A percentile compares a stretch with the other conserved stretches of the same genome.
These are phyloP conservation scores for Diloba caeruleocephala DNA, from an alignment of 2,888 invertebrate species.

Conservation along the genomic window DNA sequence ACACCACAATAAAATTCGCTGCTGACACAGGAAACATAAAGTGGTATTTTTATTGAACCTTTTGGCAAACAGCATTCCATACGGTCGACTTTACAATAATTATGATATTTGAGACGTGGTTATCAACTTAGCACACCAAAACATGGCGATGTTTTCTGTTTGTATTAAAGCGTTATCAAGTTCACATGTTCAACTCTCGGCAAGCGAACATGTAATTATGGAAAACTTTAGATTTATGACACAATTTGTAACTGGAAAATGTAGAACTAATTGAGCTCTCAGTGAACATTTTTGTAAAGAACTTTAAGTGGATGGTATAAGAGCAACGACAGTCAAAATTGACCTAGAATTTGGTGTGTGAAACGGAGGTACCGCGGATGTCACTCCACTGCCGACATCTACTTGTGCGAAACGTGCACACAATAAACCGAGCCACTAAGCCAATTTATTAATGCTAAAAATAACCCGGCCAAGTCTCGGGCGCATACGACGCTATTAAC, in stretches of 20 bases:
- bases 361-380: slow-evolving; percentile 62
- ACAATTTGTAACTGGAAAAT: slow-evolving; percentile 17
- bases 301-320: slow-evolving; percentile 59
- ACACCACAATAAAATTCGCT: slow-evolving; percentile 82
- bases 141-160: slow-evolving; percentile 34
- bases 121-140: slow-evolving; percentile 49
- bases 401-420: slow-evolving; percentile 82
- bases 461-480: slow-evolving; percentile 84
- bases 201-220: slow-evolving; percentile 18
- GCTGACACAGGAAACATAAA: slow-evolving; percentile 86
- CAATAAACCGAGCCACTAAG: slow-evolving; percentile 86
- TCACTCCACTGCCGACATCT: slow-evolving; percentile 64
- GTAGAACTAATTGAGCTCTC: slow-evolving; percentile 32
- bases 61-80: slow-evolving; percentile 81
- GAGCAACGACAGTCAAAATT: slow-evolving; percentile 66
- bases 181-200: slow-evolving; percentile 6
- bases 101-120: slow-evolving; percentile 62
- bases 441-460: slow-evolving; percentile 89
- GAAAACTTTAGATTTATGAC: slow-evolving; percentile 8
- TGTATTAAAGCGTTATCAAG: slow-evolving; percentile 35
- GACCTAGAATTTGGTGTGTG: slow-evolving; percentile 66
- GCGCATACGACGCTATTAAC: slow-evolving; percentile 84
- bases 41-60: slow-evolving; percentile 82
- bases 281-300: slow-evolving; percentile 59
- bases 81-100: slow-evolving; percentile 63